Evolutionary conservation across 2,888 invertebrate species (phyloP).

Genomic region (Timema cristinae): DNA sequence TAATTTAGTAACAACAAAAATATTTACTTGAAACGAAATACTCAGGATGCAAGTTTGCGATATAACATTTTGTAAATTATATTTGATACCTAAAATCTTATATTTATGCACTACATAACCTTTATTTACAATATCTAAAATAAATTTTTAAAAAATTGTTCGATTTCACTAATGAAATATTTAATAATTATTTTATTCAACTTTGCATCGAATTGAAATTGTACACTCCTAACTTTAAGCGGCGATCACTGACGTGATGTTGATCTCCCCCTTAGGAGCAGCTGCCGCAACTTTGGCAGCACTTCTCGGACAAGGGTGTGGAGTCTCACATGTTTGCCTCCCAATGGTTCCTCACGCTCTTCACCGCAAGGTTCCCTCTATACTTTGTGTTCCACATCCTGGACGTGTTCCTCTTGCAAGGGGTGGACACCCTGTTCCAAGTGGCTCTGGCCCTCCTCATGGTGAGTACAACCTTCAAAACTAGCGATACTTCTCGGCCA

Average conservation of each 20-base stretch:
- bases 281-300: conserved; percentile 72
- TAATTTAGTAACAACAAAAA: too few species aligned
- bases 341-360: conserved; percentile 99
- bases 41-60: too few species aligned
- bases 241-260: not conserved
- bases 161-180: too few species aligned
- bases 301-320: conserved; percentile 78
- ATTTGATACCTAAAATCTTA: too few species aligned
- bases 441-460: conserved; percentile 90
- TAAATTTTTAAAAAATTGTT: too few species aligned
- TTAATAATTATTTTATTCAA: too few species aligned
- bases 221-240: too few species aligned
- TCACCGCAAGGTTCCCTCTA: conserved; percentile 97
- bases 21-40: too few species aligned
- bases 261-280: conserved; percentile 60
- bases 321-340: conserved; percentile 99
- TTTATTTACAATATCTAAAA: too few species aligned
- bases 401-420: conserved; percentile 93
- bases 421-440: conserved; percentile 93
- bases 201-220: too few species aligned
- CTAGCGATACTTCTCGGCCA: not conserved
- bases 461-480: conserved; percentile 48
- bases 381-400: conserved; percentile 96
- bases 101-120: too few species aligned
- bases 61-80: too few species aligned